Base-by-base conservation (phyloP, 2,113 vertebrate species). In the Pachycephala philippinensis region DNA sequence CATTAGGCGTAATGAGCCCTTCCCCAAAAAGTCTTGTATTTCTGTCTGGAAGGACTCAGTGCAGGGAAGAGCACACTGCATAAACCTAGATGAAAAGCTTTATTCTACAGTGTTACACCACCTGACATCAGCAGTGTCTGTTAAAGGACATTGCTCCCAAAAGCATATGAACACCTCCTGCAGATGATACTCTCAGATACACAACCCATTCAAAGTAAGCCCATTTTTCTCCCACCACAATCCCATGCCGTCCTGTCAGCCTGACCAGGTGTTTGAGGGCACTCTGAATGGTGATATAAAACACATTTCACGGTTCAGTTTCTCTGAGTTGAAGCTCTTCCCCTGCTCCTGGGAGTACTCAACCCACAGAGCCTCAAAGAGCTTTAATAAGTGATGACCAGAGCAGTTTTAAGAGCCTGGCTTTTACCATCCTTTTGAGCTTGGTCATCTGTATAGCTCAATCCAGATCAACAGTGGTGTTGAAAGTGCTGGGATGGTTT, bases 341-440 rank as follows among this genome's bases (percentile, higher is more conserved):
- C 56, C 66, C 39, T 77, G 82, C 95, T 89, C 71, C 93, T 79
- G 77, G 71, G 76, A 96, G 76, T 52, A 24, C 39, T 84, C 61
- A 93, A 79, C 61, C 61, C 40, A 63, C 42, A 95, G 87, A 88
- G 53, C 82, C 95, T 96, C 86, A 23, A 53, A 91, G 76, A 87
- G 64, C 89, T 94, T 96, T 89, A 91, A 79, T 69, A 91, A 84
- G 40, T 92, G 96, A 97, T 87, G 95, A 91, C 71, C 74, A 0
- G n/a, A 94, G 92, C 93, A 96, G 90, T 91, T 97, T 95, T 23
- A 24, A 76, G 47, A 61, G 78, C 59, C 80, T 54, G 72, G 74
- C 50, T 97, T 98, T 98, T 91, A 97, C 97, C 94, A 95, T 84
- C 75, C 91, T 81, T 90, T 81, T 57, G 83, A 86, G 90, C 84